Percentiles rank a stretch among this genome's conserved stretches.
Evolutionary conservation across 2,888 invertebrate species (phyloP).

Genomic region (Parapristionchus giblindavisi): DNA sequence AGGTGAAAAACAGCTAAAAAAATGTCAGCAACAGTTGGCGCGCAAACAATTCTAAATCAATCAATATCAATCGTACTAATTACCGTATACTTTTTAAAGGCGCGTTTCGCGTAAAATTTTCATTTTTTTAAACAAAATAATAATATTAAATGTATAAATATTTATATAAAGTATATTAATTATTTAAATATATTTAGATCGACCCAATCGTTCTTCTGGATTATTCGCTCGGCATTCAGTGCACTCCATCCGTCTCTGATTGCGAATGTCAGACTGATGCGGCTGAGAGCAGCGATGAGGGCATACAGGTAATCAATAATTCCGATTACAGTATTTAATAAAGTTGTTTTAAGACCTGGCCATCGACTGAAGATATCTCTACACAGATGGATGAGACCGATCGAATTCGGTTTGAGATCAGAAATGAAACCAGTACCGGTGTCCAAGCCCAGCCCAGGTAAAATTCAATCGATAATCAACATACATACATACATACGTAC

Average conservation of each 20-base stretch:
- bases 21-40: no score
- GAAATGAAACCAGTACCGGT: neutral
- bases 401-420: neutral
- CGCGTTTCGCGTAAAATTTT: no score
- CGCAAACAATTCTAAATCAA: no score
- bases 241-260: neutral
- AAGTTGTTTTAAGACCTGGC: neutral
- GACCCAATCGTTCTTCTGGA: neutral
- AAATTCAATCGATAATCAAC: no score
- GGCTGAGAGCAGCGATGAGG: constrained; percentile 15
- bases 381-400: constrained; percentile 3
- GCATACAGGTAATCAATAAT: constrained; percentile 15
- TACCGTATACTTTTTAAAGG: no score
- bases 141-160: no score
- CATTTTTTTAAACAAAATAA: no score
- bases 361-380: constrained; percentile 12
- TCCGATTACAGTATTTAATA: neutral
- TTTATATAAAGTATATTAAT: neutral
- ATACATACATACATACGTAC: no score
- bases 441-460: constrained; percentile 5
- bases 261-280: constrained; percentile 21
- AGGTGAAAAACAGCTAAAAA: no score
- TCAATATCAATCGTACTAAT: no score
- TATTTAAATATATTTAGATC: neutral
- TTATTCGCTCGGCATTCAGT: neutral